These are phyloP conservation scores for Aricia agestis DNA, from an alignment of 1,140 invertebrate genomes.

Conservation along the genomic window DNA sequence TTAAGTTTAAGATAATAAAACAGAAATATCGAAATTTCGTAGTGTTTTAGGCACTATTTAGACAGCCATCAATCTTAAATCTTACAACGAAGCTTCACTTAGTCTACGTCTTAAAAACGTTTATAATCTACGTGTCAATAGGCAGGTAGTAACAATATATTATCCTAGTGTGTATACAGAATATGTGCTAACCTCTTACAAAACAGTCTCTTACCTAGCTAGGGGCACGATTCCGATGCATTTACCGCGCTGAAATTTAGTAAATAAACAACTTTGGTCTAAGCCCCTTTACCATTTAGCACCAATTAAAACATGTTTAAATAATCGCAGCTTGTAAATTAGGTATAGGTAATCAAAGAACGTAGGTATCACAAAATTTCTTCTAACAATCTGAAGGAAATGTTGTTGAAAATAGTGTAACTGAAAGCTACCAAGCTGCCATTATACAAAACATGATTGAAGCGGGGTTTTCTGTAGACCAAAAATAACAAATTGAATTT, in stretches of 20 bases:
- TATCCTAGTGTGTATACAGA: slow-evolving; percentile 61
- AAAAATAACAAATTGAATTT: background rate
- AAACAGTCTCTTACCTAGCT: background rate
- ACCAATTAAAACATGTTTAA: background rate
- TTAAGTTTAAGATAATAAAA: slow-evolving; percentile 65
- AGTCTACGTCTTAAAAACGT: slow-evolving; percentile 53
- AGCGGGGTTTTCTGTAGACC: background rate
- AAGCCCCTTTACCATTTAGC: slow-evolving; percentile 11
- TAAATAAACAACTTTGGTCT: background rate
- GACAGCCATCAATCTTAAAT: slow-evolving; percentile 74
- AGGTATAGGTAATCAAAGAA: background rate
- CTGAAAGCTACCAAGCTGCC: background rate
- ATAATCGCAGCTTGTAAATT: background rate
- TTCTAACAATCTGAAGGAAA: background rate
- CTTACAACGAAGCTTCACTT: slow-evolving; percentile 71
- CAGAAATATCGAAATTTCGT: slow-evolving; percentile 72
- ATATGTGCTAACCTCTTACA: slow-evolving; percentile 38
- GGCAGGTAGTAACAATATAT: slow-evolving; percentile 70
- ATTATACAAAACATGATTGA: background rate
- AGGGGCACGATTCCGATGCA: slow-evolving; percentile 4
- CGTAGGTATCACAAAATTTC: background rate
- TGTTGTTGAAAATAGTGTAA: background rate
- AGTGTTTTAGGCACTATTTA: slow-evolving; percentile 76
- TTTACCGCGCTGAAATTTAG: background rate
- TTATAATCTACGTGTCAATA: slow-evolving; percentile 69